Evolutionary conservation across 2,113 vertebrate genomes (phyloP).

Genomic region (Marcusenius ussheri): DNA sequence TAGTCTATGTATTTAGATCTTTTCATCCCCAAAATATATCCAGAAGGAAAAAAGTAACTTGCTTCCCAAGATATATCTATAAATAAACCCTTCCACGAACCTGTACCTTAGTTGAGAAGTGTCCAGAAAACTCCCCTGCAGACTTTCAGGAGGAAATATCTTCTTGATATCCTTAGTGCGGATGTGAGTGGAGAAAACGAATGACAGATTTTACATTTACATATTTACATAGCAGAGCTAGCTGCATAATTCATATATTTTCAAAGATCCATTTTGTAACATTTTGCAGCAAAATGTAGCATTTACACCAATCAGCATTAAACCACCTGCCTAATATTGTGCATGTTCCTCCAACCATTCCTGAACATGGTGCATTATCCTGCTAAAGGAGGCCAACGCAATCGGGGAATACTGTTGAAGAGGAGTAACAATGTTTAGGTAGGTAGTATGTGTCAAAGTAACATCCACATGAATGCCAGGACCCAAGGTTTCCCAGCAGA

Average conservation of each 20-base stretch:
- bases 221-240: not conserved
- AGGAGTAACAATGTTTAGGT: not conserved
- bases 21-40: not conserved
- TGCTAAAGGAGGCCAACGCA: not conserved
- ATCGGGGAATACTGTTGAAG: not conserved
- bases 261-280: not conserved
- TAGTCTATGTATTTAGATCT: not conserved
- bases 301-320: not conserved
- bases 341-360: not conserved
- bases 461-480: not conserved
- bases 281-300: not conserved
- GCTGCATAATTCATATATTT: not conserved
- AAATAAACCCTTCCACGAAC: not conserved
- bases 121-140: slow-evolving; percentile 45
- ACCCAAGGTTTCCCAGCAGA: not conserved
- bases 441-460: not conserved
- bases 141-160: slow-evolving; percentile 42
- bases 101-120: slow-evolving; percentile 34
- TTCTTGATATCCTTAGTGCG: slow-evolving; percentile 53
- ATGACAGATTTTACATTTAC: not conserved
- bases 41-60: not conserved
- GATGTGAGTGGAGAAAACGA: not conserved
- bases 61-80: slow-evolving; percentile 39
- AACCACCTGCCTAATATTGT: not conserved
- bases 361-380: not conserved